Evolutionary conservation across 1,140 invertebrate genomes (phyloP).

Genomic region (Drosophila ercepeae): DNA sequence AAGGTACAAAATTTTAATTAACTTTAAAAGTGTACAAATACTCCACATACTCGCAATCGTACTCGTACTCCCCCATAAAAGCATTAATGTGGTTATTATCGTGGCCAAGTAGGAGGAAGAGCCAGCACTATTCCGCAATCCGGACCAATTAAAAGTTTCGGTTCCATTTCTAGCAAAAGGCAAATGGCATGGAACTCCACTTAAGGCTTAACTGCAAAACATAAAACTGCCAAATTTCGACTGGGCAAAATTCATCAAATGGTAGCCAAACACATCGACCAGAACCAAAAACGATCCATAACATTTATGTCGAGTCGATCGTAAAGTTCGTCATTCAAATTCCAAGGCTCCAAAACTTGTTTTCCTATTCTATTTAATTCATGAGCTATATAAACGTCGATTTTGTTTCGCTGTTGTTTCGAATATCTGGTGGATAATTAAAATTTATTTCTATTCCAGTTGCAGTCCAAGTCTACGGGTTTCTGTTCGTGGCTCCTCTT

Average conservation of each 20-base stretch:
- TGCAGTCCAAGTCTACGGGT: conserved; percentile 24
- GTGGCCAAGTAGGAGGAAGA: background rate
- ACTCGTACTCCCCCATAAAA: background rate
- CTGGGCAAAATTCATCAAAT: conserved; percentile 52
- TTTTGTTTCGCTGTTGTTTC: conserved; percentile 21
- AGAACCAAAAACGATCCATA: conserved; percentile 41
- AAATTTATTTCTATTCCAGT: conserved; percentile 44
- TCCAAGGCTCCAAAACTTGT: conserved; percentile 26
- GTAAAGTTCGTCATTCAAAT: conserved; percentile 52
- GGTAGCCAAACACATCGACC: conserved; percentile 29
- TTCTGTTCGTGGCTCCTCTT: conserved; percentile 29
- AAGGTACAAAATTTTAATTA: conserved; percentile 36
- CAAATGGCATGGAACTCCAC: conserved; percentile 26
- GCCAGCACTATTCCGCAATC: background rate
- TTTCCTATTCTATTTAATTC: conserved; percentile 39
- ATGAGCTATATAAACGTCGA: conserved; percentile 25
- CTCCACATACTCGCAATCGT: background rate
- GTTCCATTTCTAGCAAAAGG: conserved; percentile 12
- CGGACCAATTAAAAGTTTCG: conserved; percentile 37
- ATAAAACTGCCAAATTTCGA: conserved; percentile 40
- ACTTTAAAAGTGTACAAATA: conserved; percentile 14
- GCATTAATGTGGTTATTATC: conserved; percentile 8
- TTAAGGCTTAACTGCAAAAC: conserved; percentile 52
- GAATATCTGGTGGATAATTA: conserved; percentile 46
- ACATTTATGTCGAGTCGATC: conserved; percentile 43